These are phyloP conservation scores for Oasisia sp. DNA, from an alignment of 2,888 invertebrate species.

Conservation along the genomic window DNA sequence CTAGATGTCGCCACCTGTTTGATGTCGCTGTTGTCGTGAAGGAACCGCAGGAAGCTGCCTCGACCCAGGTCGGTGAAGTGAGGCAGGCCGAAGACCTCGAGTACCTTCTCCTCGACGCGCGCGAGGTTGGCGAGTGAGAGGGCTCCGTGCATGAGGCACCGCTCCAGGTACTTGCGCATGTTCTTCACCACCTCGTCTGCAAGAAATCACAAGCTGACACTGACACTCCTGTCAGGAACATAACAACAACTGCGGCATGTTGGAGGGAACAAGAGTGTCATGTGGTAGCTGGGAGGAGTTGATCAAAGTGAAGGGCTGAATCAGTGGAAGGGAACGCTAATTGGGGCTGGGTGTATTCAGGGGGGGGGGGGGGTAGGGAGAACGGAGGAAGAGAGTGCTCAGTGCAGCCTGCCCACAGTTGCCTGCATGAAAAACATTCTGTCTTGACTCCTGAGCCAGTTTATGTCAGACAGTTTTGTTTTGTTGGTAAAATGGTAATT, in stretches of 20 bases:
- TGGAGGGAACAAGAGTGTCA: no score
- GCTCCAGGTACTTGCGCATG: slow-evolving; percentile 53
- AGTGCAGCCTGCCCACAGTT: no score
- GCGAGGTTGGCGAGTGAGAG: slow-evolving; percentile 52
- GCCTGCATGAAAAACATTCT: no score
- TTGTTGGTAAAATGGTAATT: no score
- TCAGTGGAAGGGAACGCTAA: no score
- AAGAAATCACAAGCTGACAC: slow-evolving; percentile 22
- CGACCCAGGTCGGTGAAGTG: slow-evolving; percentile 53
- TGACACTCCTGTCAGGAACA: not conserved
- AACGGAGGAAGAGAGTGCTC: not conserved
- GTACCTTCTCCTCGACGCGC: slow-evolving; percentile 57
- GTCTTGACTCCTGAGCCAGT: no score
- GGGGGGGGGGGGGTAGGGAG: no score
- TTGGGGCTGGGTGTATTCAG: no score
- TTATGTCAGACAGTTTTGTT: no score
- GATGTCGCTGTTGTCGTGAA: slow-evolving; percentile 34
- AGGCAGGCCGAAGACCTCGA: slow-evolving; percentile 53
- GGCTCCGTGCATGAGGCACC: slow-evolving; percentile 52
- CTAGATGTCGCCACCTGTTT: slow-evolving; percentile 26
- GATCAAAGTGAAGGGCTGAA: no score
- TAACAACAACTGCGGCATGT: not conserved
- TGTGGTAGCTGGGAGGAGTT: no score
- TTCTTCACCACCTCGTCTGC: slow-evolving; percentile 49
- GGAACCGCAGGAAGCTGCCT: slow-evolving; percentile 56